These are phyloP conservation scores for Gasteruption jaculator DNA, from an alignment of 2,888 invertebrate species.

Conservation along the genomic window DNA sequence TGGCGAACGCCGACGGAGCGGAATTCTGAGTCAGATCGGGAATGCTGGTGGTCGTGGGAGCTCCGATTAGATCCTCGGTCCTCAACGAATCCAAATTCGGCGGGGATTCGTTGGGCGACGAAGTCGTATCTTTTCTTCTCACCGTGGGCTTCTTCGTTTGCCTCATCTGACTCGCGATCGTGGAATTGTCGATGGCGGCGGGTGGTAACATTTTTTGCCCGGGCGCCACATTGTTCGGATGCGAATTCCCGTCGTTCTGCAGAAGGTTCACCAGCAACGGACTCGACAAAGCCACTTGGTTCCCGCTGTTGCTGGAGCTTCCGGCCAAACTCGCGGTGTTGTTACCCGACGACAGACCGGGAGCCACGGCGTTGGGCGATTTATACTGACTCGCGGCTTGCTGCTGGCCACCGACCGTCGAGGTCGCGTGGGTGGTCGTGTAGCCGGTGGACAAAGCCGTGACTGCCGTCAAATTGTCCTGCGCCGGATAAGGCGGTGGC, in stretches of 20 bases:
- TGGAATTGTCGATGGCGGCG: constrained; percentile 38
- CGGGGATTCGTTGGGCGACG: constrained; percentile 40
- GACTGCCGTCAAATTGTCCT: constrained; percentile 46
- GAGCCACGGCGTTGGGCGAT: constrained; percentile 34
- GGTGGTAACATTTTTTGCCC: constrained; percentile 47
- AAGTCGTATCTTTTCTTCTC: constrained; percentile 44
- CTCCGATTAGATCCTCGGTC: constrained; percentile 44
- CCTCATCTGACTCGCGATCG: constrained; percentile 38
- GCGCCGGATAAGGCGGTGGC: constrained; percentile 52
- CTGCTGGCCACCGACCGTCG: constrained; percentile 44
- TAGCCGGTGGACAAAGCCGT: constrained; percentile 40
- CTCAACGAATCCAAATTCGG: constrained; percentile 44
- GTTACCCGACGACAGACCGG: constrained; percentile 42
- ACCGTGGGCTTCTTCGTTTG: constrained; percentile 47
- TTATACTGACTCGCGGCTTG: constrained; percentile 40
- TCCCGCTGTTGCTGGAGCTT: constrained; percentile 37
- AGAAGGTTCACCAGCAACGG: constrained; percentile 87
- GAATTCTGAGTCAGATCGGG: constrained; percentile 32
- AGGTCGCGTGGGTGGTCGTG: constrained; percentile 36
- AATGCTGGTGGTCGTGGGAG: constrained; percentile 28
- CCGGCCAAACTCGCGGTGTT: constrained; percentile 30
- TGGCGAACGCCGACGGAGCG: constrained; percentile 44
- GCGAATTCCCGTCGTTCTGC: constrained; percentile 72
- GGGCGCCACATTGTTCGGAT: constrained; percentile 38
- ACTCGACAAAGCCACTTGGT: constrained; percentile 74